Evolutionary conservation across 2,113 vertebrate species (phyloP).

Genomic region (Indri indri): DNA sequence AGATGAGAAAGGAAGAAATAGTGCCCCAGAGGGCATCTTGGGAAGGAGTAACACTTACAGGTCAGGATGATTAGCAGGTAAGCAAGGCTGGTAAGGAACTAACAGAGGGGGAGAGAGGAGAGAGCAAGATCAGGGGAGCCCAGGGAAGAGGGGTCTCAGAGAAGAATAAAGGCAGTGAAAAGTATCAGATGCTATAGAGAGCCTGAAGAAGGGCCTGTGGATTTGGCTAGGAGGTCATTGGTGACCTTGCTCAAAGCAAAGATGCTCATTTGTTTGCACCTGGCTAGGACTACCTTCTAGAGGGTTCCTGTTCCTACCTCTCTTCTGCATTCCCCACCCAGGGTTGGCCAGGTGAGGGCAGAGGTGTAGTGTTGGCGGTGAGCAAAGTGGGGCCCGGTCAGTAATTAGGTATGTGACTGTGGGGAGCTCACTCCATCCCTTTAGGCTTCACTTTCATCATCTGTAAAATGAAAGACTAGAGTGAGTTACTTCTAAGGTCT

Average conservation of each 20-base stretch:
- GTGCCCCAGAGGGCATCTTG: rapidly evolving
- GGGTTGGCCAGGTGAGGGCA: not conserved
- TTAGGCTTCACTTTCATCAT: not conserved
- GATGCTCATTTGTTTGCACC: not conserved
- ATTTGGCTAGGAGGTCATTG: not conserved
- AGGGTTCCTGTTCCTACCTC: not conserved
- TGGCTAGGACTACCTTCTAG: not conserved
- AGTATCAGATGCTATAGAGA: not conserved
- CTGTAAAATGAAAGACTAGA: not conserved
- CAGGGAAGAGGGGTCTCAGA: too few relatives aligned
- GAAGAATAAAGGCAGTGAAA: too few relatives aligned
- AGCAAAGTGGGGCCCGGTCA: not conserved
- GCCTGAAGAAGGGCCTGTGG: not conserved
- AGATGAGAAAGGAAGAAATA: not conserved
- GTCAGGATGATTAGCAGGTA: not conserved
- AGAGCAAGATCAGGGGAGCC: not conserved
- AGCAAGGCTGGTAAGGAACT: not conserved
- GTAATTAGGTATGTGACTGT: too few relatives aligned
- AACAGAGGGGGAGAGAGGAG: not conserved
- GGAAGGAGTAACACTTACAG: not conserved
- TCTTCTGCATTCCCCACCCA: too few relatives aligned
- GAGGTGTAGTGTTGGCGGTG: not conserved
- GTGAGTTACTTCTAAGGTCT: not conserved
- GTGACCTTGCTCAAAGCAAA: not conserved
- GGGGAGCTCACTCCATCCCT: not conserved